Conservation (phyloP, 23 tunicate genomes). For the Clavelina lepadiformis region DNA sequence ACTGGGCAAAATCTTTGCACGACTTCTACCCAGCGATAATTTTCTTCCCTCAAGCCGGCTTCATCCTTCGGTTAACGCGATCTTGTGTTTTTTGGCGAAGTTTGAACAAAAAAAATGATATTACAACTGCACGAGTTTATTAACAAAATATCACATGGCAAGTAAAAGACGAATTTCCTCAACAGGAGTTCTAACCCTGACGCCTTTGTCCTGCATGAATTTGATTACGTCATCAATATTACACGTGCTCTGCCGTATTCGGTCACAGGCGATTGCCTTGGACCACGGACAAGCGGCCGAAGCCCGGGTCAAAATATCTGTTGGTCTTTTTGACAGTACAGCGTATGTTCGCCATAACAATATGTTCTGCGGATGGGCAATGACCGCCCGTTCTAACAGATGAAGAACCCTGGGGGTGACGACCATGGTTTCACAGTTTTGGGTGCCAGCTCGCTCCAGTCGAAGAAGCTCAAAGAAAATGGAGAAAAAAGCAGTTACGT, state of each 20-base stretch:
- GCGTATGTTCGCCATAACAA: conserved; percentile 38
- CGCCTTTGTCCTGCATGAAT: conserved; percentile 44
- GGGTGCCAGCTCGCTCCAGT: not conserved
- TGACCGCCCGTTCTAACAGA: conserved; percentile 27
- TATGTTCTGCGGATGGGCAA: not conserved
- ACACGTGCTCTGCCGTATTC: conserved; percentile 17
- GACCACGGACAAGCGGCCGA: conserved; percentile 73
- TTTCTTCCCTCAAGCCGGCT: no score
- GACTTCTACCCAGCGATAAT: no score
- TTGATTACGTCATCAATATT: conserved; percentile 35
- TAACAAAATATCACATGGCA: conserved; percentile 23
- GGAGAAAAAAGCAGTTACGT: conserved; percentile 18
- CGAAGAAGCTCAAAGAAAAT: conserved; percentile 44
- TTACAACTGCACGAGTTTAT: not conserved
- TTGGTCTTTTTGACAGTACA: not conserved
- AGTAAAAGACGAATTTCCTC: conserved; percentile 74
- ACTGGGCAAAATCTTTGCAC: no score
- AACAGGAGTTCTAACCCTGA: conserved; percentile 68
- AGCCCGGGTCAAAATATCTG: conserved; percentile 43
- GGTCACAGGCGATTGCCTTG: conserved; percentile 55
- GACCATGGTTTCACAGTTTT: not conserved
- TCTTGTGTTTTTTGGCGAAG: no score
- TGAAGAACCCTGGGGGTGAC: conserved; percentile 23
- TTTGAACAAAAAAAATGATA: not conserved
- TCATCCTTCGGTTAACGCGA: no score